Evolutionary conservation across 2,113 vertebrate genomes (phyloP).

Genomic region (Podarcis raffonei): DNA sequence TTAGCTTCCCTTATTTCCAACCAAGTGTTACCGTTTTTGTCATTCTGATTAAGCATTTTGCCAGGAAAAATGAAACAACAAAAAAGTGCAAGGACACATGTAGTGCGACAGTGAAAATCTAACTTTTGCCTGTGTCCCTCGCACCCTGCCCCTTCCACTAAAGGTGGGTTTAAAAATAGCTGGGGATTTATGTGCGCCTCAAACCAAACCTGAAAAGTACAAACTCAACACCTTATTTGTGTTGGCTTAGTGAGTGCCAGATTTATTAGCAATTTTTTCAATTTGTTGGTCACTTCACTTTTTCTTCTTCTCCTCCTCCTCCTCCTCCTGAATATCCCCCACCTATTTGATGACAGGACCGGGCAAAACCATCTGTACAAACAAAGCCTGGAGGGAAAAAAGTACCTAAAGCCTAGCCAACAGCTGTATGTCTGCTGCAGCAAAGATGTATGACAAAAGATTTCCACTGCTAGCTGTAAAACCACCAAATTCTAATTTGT

Average conservation of each 20-base stretch:
- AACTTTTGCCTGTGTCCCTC: constrained; percentile 30
- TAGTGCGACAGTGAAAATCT: constrained; percentile 61
- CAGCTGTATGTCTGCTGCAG: constrained; percentile 36
- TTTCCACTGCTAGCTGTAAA: background rate
- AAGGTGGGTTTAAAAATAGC: constrained; percentile 67
- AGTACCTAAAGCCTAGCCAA: constrained; percentile 26
- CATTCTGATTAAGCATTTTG: constrained; percentile 54
- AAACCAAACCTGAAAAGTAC: constrained; percentile 68
- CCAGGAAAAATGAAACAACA: constrained; percentile 65
- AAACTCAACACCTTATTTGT: constrained; percentile 57
- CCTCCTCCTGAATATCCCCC: constrained; percentile 31
- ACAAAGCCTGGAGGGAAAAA: constrained; percentile 54
- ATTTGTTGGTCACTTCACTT: constrained; percentile 61
- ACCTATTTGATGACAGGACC: constrained; percentile 61
- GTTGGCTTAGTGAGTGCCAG: constrained; percentile 34
- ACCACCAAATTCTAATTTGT: constrained; percentile 4
- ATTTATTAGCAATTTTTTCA: constrained; percentile 71
- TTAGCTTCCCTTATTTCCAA: constrained; percentile 45
- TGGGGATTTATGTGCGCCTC: constrained; percentile 67
- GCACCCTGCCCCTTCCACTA: constrained; percentile 30
- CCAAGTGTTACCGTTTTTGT: constrained; percentile 58
- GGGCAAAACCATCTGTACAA: constrained; percentile 70
- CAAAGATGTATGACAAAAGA: constrained; percentile 47
- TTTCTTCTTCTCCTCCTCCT: background rate
- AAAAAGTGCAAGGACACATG: constrained; percentile 60